Evolutionary conservation across 2,113 vertebrate species (phyloP).

Genomic region (Gavia stellata): DNA sequence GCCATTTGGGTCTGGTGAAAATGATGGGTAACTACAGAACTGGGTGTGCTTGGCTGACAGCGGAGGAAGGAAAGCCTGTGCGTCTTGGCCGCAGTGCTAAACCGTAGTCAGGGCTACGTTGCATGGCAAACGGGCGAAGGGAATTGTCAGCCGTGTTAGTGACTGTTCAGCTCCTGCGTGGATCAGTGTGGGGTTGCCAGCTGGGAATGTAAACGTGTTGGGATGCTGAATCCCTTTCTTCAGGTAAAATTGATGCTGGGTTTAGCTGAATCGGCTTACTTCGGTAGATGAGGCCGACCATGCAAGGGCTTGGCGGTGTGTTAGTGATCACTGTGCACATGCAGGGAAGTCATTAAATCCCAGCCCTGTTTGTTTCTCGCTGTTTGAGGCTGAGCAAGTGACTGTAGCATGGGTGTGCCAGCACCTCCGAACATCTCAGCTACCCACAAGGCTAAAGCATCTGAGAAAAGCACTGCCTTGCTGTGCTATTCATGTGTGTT

Average conservation of each 20-base stretch:
- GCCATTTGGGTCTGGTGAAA: no score
- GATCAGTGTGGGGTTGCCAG: not conserved
- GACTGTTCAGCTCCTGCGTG: not conserved
- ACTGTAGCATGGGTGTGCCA: not conserved
- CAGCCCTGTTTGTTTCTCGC: not conserved
- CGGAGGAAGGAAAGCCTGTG: no score
- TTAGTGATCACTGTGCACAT: accelerated
- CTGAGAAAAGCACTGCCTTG: not conserved
- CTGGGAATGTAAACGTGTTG: not conserved
- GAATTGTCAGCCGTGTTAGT: not conserved
- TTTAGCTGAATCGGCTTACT: not conserved
- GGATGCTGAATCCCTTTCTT: not conserved
- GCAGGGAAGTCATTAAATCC: not conserved
- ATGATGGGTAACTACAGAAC: no score
- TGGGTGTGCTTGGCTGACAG: no score
- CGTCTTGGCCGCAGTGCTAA: no score
- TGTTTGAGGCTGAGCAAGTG: not conserved
- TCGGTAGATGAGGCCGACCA: accelerated
- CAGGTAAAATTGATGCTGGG: not conserved
- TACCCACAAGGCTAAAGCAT: not conserved
- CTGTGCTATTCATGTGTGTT: not conserved
- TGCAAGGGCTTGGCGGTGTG: not conserved
- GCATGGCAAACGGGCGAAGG: not conserved
- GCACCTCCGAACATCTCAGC: not conserved
- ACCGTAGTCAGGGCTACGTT: not conserved